Base-by-base conservation (phyloP, 1,140 invertebrate genomes). In the Drosophila takahashii region DNA sequence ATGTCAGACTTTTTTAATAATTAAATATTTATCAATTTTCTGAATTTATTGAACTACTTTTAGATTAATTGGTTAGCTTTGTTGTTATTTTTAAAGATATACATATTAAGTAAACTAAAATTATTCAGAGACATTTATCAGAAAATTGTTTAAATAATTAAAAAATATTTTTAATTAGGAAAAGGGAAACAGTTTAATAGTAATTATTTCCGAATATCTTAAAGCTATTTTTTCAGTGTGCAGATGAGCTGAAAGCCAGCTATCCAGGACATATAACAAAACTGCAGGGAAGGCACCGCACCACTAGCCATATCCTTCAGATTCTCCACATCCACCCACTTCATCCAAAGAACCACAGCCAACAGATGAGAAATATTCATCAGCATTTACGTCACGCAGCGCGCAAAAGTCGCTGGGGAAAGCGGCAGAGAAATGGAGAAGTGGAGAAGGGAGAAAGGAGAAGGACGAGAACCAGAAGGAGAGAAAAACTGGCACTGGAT, bases 311-410 rank as follows among this genome's bases (percentile, higher is more conserved):
- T 36, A 42, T 18, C 27, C 42, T 32, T 37, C 62, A 69, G 44
- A 42, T n/a, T 27, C 42, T 27, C 42, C 42, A 27, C 37, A 34
- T 42, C 56, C 32, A 11, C 37, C 45, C 41, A 45, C 51, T 53
- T 54, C 47, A 27, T 26, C 41, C 48, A 10, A 16, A 61, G 56
- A 71, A 67, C 67, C 74, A 44, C 62, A 77, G 60, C 77, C 64
- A 83, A 83, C 78, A 74, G 77, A 76, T 73, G 76, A 70, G 71
- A 89, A 77, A 77, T 83, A 89, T 87, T 89, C 83, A 87, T 87
- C 83, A 87, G 83, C 80, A 87, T 87, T 87, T 87, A 79, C 79
- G 83, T 87, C 83, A 87, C 83, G 84, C 83, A 87, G 84, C 84
- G 84, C 59, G 62, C 76, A 61, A 89, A 83, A 87, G 75, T 69